Conservation (phyloP, 2,113 vertebrate genomes). For the Nothocercus nigrocapillus region DNA sequence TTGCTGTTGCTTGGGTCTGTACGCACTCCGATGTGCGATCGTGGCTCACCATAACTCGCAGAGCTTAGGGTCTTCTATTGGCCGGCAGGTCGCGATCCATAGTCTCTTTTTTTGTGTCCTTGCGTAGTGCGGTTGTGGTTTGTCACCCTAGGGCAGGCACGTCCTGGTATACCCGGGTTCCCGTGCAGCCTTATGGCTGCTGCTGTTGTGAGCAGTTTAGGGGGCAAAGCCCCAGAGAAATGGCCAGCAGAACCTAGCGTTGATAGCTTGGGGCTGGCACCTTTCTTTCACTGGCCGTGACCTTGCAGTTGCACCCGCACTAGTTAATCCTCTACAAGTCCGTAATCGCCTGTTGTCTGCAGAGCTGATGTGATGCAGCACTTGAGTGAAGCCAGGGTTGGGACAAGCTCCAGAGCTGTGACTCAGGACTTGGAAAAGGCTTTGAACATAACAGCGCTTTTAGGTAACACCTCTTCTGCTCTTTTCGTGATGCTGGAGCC, state of each 20-base stretch:
- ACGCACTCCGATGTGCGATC: accelerated
- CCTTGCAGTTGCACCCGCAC: accelerated
- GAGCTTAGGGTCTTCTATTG: accelerated
- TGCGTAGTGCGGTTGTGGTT: no score
- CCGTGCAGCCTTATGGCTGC: no score
- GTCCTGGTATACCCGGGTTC: not conserved
- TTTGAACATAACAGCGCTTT: not conserved
- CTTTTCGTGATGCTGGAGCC: not conserved
- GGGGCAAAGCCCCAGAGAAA: accelerated
- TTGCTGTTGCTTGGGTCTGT: not conserved
- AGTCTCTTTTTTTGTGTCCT: no score
- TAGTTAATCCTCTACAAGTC: not conserved
- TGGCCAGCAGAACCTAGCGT: accelerated
- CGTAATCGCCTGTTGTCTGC: accelerated
- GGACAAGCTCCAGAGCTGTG: not conserved
- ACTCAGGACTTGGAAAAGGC: not conserved
- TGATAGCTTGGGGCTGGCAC: not conserved
- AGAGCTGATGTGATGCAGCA: no score
- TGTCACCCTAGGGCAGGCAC: no score
- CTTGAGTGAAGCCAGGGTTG: no score
- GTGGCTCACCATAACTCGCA: accelerated
- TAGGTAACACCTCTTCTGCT: not conserved
- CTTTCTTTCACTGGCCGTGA: not conserved
- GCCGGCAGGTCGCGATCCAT: no score
- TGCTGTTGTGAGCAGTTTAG: accelerated